phyloP scores from a whole-genome alignment of 2,888 invertebrate genomes.

The Spicauda simplicius region DNA sequence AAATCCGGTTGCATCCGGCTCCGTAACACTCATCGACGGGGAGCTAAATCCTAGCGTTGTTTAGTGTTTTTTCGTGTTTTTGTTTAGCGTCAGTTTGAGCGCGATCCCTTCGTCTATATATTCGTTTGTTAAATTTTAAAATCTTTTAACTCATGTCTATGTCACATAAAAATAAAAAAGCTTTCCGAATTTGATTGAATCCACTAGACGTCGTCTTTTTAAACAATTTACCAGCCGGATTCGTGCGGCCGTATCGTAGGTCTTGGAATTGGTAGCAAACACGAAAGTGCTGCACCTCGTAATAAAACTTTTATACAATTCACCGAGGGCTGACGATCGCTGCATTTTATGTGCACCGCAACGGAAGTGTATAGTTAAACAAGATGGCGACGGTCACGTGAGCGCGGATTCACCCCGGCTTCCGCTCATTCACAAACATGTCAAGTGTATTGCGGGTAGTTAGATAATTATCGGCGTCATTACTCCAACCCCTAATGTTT shows the following conservation, averaged over 20 bases:
- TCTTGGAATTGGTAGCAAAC: conserved; percentile 46
- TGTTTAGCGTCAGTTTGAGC: background rate
- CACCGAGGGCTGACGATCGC: conserved; percentile 62
- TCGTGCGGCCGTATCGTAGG: conserved; percentile 25
- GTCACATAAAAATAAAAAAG: conserved; percentile 1
- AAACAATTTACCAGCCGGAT: conserved; percentile 31
- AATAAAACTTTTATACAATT: conserved; percentile 52
- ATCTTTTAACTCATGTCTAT: background rate
- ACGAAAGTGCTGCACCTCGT: conserved; percentile 48
- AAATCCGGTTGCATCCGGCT: conserved; percentile 64
- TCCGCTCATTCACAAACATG: conserved; percentile 75
- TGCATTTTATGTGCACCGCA: conserved; percentile 57
- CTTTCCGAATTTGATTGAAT: conserved; percentile 23
- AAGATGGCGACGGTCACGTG: conserved; percentile 81
- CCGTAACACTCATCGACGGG: conserved; percentile 40
- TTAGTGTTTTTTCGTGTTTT: conserved; percentile 1
- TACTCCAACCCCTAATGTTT: conserved; percentile 62
- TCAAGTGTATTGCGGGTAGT: conserved; percentile 79
- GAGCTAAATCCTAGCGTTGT: conserved; percentile 40
- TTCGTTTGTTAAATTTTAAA: background rate
- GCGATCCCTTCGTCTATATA: background rate
- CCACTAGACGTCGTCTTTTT: conserved; percentile 32
- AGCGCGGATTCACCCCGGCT: conserved; percentile 80
- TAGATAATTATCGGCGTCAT: conserved; percentile 73
- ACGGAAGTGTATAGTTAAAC: conserved; percentile 79